A percentile compares a stretch with the other conserved stretches of the same genome.
phyloP scores from a whole-genome alignment of 2,113 vertebrate species.

The Chelonoidis abingdonii region DNA sequence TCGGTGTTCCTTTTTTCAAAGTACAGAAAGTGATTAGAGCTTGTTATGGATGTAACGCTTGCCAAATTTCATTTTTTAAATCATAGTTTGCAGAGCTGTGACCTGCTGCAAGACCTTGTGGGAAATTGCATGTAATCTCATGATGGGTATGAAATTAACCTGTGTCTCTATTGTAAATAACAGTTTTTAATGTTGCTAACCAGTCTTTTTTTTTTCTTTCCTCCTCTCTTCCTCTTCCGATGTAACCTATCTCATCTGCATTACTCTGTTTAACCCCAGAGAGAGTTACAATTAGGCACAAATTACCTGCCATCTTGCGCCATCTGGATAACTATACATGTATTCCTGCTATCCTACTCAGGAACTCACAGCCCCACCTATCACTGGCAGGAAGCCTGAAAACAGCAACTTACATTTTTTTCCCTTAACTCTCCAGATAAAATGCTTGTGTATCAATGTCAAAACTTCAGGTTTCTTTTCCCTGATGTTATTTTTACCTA shows the following conservation, averaged over 20 bases:
- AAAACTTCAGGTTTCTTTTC: not conserved
- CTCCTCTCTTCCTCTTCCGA: not conserved
- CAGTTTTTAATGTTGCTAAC: not conserved
- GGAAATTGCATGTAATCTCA: constrained; percentile 22
- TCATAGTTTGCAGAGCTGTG: constrained; percentile 11
- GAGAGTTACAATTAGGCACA: constrained; percentile 21
- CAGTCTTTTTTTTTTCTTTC: not conserved
- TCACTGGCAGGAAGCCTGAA: not conserved
- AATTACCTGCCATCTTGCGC: constrained; percentile 16
- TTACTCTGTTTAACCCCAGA: constrained; percentile 5
- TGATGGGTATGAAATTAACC: constrained; percentile 31
- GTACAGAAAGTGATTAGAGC: constrained; percentile 21
- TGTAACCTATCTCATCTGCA: constrained; percentile 3
- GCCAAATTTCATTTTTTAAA: constrained; percentile 7
- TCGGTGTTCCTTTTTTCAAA: constrained; percentile 29
- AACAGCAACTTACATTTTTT: not conserved
- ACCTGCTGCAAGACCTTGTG: not conserved
- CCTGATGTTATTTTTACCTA: constrained; percentile 11
- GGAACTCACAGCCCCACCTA: not conserved
- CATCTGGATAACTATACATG: not conserved
- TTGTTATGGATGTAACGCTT: constrained; percentile 23
- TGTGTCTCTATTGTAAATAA: constrained; percentile 17
- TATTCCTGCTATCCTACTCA: constrained; percentile 26
- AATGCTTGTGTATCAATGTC: not conserved
- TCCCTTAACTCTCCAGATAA: not conserved